Percentiles rank a stretch among this genome's conserved stretches.
Conservation (phyloP, 2,797 vertebrate species). For the Sparidentex hasta region DNA sequence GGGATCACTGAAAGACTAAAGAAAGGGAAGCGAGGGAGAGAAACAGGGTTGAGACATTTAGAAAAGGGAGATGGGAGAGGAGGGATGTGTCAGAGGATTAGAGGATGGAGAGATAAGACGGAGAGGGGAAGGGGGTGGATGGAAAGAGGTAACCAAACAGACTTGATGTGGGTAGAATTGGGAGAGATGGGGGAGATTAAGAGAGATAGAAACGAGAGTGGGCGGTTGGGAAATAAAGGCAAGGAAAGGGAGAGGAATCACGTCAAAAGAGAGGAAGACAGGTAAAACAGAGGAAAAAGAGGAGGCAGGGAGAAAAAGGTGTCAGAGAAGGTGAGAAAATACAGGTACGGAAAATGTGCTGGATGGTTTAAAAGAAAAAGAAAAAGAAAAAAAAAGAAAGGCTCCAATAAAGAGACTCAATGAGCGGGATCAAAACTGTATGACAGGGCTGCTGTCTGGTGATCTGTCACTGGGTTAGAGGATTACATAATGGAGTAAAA, state of each 20-base stretch:
- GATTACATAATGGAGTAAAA: conserved; percentile 67
- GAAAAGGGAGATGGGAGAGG: conserved; percentile 65
- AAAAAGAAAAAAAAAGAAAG: not conserved
- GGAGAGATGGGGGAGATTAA: conserved; percentile 11
- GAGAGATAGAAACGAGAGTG: not conserved
- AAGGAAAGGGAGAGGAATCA: conserved; percentile 3
- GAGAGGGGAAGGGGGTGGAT: conserved; percentile 15
- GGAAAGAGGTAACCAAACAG: conserved; percentile 2
- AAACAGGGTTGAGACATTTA: not conserved
- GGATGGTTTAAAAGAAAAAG: not conserved
- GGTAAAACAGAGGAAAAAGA: conserved; percentile 8
- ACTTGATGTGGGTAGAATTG: conserved; percentile 26
- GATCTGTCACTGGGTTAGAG: conserved; percentile 53
- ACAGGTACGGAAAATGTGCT: not conserved
- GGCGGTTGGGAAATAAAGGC: not conserved
- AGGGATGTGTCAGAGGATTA: conserved; percentile 20
- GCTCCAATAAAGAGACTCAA: not conserved
- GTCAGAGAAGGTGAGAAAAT: conserved; percentile 1
- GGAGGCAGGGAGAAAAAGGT: not conserved
- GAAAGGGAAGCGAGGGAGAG: conserved; percentile 18
- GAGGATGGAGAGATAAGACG: conserved; percentile 19
- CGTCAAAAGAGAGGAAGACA: not conserved
- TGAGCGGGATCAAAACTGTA: conserved; percentile 34
- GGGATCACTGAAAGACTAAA: conserved; percentile 56
- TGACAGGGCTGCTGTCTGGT: conserved; percentile 24